These are phyloP conservation scores for Baryphthengus martii DNA, from an alignment of 2,113 vertebrate species.

Conservation along the genomic window DNA sequence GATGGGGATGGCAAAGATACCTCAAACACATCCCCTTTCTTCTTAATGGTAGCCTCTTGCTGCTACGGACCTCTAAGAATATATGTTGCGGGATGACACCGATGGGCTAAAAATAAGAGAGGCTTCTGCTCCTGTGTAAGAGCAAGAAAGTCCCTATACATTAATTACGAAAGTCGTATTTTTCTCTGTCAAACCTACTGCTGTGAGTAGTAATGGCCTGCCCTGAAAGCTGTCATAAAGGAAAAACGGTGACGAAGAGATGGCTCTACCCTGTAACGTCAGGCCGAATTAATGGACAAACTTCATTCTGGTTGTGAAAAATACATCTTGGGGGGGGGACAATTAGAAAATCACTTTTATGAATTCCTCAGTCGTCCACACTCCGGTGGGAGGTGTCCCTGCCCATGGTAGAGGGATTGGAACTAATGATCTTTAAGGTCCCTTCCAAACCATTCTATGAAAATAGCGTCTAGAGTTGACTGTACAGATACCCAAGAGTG, in stretches of 20 bases:
- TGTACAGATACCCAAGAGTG: fast-evolving
- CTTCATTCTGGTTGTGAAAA: fast-evolving
- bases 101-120: not conserved
- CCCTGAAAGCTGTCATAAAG: not conserved
- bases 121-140: not conserved
- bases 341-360: not conserved
- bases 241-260: not conserved
- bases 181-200: not conserved
- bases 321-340: not conserved
- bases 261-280: not conserved
- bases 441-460: not conserved
- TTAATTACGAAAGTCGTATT: constrained; percentile 16
- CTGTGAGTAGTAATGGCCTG: constrained; percentile 3
- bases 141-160: not conserved
- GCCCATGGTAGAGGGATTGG: not conserved
- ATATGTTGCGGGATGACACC: fast-evolving
- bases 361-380: not conserved
- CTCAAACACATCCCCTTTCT: not conserved
- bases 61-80: not conserved
- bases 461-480: not conserved
- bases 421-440: not conserved
- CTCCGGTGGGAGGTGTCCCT: too few relatives aligned
- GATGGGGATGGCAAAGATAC: not conserved
- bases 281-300: not conserved
- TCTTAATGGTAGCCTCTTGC: not conserved